Percentiles rank a stretch among this genome's conserved stretches.
phyloP scores from a whole-genome alignment of 2,797 vertebrate species.

The Melanotaenia parkinsoni region DNA sequence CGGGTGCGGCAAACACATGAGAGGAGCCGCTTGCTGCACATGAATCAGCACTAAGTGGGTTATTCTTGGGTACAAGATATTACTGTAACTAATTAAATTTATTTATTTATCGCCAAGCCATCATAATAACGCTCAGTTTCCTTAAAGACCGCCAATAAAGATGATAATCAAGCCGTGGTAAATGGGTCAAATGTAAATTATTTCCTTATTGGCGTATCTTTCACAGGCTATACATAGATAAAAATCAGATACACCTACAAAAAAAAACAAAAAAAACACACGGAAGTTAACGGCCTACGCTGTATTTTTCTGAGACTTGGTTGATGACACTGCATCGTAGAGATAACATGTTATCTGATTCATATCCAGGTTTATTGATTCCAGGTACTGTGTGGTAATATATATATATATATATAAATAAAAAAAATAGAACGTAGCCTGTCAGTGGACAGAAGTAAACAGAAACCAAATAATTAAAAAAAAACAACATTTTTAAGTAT shows the following conservation, averaged over 20 bases:
- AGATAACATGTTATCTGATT: not conserved
- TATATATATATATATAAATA: too few species aligned
- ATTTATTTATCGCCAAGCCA: slow-evolving; percentile 58
- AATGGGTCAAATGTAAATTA: not conserved
- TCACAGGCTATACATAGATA: not conserved
- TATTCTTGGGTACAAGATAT: slow-evolving; percentile 65
- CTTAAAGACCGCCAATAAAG: slow-evolving; percentile 8
- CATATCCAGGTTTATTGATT: not conserved
- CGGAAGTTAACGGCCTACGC: not conserved
- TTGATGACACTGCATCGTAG: not conserved
- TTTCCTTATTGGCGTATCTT: not conserved
- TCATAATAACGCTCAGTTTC: slow-evolving; percentile 48
- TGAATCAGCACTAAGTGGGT: slow-evolving; percentile 69
- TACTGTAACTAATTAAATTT: slow-evolving; percentile 70
- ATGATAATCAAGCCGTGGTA: not conserved
- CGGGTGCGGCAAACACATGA: slow-evolving; percentile 52
- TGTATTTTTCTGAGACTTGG: not conserved
- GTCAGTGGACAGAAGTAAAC: too few species aligned
- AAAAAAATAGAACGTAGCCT: too few species aligned
- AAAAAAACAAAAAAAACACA: not conserved
- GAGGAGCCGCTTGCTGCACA: slow-evolving; percentile 45
- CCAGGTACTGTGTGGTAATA: too few species aligned
- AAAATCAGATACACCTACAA: not conserved
- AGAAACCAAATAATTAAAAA: too few species aligned
- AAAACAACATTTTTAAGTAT: too few species aligned